Percentiles rank a stretch among this genome's conserved stretches.
These are phyloP conservation scores for Diplosoma virens DNA, from an alignment of 23 tunicate species.

Conservation along the genomic window DNA sequence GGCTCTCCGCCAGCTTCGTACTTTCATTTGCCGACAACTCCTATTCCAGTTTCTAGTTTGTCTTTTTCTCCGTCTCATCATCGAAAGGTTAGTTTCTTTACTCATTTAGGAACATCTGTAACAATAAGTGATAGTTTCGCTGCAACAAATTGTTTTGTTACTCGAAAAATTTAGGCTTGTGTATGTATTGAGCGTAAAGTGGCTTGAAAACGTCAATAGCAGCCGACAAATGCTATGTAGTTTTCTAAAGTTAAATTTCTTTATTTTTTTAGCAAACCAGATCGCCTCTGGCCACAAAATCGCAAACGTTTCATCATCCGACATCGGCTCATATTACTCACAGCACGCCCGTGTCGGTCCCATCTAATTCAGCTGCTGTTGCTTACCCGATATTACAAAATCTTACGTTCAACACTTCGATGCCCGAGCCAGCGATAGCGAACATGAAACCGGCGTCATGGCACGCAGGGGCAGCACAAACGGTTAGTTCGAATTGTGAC, in stretches of 20 bases:
- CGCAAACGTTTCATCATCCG: constrained; percentile 15
- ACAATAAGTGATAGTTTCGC: too few relatives aligned
- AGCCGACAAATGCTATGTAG: too few relatives aligned
- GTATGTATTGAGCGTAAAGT: too few relatives aligned
- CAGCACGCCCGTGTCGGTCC: constrained; percentile 3
- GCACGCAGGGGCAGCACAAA: neutral
- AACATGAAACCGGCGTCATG: constrained; percentile 5
- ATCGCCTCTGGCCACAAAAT: constrained; percentile 50
- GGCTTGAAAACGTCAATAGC: too few relatives aligned
- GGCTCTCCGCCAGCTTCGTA: constrained; percentile 48
- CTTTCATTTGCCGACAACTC: constrained; percentile 42
- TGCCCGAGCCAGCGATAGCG: neutral
- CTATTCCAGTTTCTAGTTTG: constrained; percentile 59
- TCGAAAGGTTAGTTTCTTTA: constrained; percentile 32
- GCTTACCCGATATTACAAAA: neutral
- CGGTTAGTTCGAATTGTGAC: neutral
- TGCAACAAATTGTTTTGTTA: too few relatives aligned
- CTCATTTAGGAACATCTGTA: too few relatives aligned
- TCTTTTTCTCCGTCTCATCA: constrained; percentile 63
- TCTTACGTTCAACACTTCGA: neutral
- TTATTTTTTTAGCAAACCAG: constrained; percentile 11
- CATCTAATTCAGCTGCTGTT: neutral
- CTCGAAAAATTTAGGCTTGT: neutral
- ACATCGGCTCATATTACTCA: neutral
- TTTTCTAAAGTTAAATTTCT: neutral